Evolutionary conservation across 1,140 invertebrate species (phyloP), one percentile per base, ranked within the genome.

Genomic region (Drosophila repletoides): DNA sequence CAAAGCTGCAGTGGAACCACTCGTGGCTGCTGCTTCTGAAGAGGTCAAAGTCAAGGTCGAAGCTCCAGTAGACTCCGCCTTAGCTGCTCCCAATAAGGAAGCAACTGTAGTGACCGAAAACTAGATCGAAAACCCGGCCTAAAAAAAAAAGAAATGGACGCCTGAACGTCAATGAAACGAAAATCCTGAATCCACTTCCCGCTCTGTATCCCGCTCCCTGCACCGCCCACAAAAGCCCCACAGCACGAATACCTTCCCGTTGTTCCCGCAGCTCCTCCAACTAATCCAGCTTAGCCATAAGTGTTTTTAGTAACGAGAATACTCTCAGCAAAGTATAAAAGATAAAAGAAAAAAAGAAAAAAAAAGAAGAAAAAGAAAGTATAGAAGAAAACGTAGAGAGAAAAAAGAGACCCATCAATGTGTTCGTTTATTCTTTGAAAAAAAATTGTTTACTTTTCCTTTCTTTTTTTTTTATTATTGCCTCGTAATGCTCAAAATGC

Each of bases 251-350:
- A 31, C 65, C 38, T 7, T 10, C 9, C 51, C 73, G 7, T 36
- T n/a, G n/a, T n/a, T n/a, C n/a, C 24, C 52, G 12, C 56, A 49
- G 36, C 45, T 22, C 26, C 59, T 46, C 26, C 40, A 55, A 48
- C 49, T 63, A 55, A 52, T 12, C 15, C 31, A 68, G 58, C 65
- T 43, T 69, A 69, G 60, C 49, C 17, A n/a, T 69, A 69, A 69
- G 65, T 69, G 59, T 69, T 69, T 69, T 63, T 69, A 69, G 60
- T 69, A 69, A 48, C 48, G 59, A 69, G 60, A 65, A 56, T 69
- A 69, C 51, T 69, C 58, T 59, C 43, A 53, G 36, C 66, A 38
- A 31, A 33, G 15, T 22, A 21, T 21, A 28, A 43, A 31, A 28
- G 40, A 28, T 19, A 10, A 19, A 15, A 28, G 22, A 52, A 52